A percentile compares a stretch with the other conserved stretches of the same genome.
Conservation (phyloP, 2,113 vertebrate species). For the Ochotona princeps region DNA sequence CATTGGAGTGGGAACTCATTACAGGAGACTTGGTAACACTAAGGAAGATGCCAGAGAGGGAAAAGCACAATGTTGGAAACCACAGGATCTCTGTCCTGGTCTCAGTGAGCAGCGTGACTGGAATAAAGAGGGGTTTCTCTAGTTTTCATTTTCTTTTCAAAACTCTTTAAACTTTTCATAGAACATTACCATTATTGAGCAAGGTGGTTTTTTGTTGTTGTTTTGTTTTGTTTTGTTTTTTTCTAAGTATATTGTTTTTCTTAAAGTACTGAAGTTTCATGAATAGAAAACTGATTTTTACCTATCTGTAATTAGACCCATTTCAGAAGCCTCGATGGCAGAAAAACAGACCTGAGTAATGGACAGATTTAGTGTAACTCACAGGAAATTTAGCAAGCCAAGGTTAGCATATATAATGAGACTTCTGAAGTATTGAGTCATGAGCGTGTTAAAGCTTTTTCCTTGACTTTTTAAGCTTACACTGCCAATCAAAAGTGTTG, state of each 20-base stretch:
- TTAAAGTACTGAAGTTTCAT: background rate
- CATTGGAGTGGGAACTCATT: background rate
- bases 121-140: background rate
- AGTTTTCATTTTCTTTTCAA: slow-evolving; percentile 5
- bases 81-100: background rate
- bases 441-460: background rate
- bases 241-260: background rate
- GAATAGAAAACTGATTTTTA: slow-evolving; percentile 17
- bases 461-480: slow-evolving; percentile 67
- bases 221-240: background rate
- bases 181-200: too few relatives aligned
- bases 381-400: background rate
- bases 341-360: background rate
- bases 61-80: background rate
- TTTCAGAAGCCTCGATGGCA: slow-evolving; percentile 41
- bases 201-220: too few relatives aligned
- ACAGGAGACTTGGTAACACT: background rate
- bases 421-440: slow-evolving; percentile 7
- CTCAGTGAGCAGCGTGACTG: background rate
- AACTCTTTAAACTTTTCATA: background rate
- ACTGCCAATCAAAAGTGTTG: slow-evolving; percentile 46
- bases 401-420: background rate
- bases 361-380: background rate
- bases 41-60: background rate
- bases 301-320: background rate